Base-by-base conservation (phyloP, 2,797 vertebrate species). In the Sebastiscus tertius region DNA sequence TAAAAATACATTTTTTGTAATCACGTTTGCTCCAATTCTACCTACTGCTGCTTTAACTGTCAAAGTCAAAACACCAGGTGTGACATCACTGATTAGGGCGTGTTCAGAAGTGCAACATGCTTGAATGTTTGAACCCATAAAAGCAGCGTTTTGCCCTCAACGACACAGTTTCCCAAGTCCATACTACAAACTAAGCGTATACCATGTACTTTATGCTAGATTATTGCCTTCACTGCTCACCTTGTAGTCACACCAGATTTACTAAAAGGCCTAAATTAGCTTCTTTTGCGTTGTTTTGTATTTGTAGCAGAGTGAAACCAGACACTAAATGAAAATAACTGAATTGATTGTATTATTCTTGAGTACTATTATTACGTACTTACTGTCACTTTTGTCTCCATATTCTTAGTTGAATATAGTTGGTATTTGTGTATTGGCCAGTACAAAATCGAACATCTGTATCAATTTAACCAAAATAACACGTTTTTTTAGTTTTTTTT, bases 401-500 rank as follows among this genome's bases (percentile, higher is more conserved):
- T 56, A 54, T 66, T 55, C 26, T 62, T 26, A 71, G 59, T 46
- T 54, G 9, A 60, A 34, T 52, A 27, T 56, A 60, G 29, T 13
- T 14, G 8, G 52, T 52, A 33, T 56, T 56, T 74, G 54, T 3
- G 2, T 52, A 2, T 64, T 67, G 65, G 42, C 24, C 33, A 68
- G 13, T 26, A 76, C 72, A 80, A 80, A 70, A 31, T 42, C 1
- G 2, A 82, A 16, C 2, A 29, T 26, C 3, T 83, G 24, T 58
- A 22, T 63, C 3, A 49, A 61, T 74, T 77, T 14, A 55, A 59
- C 34, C 13, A 26, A 72, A 61, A 55, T 67, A 69, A 72, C 66
- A 67, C 54, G 1, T 22, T 20, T 11, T 13, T 71, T 67, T 9
- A 55, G 55, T 12, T 20, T 70, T 67, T 67, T 63, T 26, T 29